Evolutionary conservation across 2,888 invertebrate genomes (phyloP).

Genomic region (Rhamphomyia laevipes): DNA sequence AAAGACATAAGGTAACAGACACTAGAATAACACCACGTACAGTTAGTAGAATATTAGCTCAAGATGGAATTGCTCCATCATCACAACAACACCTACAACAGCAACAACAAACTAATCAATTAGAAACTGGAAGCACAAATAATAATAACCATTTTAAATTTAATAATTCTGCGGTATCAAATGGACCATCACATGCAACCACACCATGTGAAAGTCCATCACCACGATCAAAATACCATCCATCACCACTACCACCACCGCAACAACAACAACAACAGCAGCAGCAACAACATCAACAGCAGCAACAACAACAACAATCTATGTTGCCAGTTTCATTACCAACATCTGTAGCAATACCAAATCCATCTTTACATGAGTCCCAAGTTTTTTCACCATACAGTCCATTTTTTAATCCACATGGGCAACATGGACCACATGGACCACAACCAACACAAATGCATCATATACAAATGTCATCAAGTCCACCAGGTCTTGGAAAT

Average conservation of each 20-base stretch:
- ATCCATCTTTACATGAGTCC: constrained; percentile 89
- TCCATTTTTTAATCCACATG: constrained; percentile 64
- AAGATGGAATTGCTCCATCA: constrained; percentile 65
- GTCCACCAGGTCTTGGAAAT: constrained; percentile 55
- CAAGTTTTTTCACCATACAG: constrained; percentile 88
- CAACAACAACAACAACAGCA: constrained; percentile 4
- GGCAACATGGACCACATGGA: constrained; percentile 41
- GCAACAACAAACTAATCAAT: constrained; percentile 8
- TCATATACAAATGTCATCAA: constrained; percentile 36
- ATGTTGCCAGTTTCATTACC: constrained; percentile 83
- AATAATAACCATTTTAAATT: background rate
- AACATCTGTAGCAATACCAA: constrained; percentile 92
- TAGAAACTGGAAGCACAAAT: background rate
- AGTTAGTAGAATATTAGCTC: constrained; percentile 73
- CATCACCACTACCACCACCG: background rate
- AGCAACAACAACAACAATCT: constrained; percentile 35
- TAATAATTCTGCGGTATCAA: background rate
- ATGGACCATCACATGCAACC: constrained; percentile 25
- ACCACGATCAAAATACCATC: constrained; percentile 39
- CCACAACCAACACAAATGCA: constrained; percentile 36
- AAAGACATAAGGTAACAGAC: constrained; percentile 94
- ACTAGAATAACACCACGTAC: constrained; percentile 85
- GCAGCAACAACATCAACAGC: constrained; percentile 2
- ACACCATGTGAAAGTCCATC: constrained; percentile 43
- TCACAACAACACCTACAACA: constrained; percentile 26